phyloP scores from a whole-genome alignment of 2,797 vertebrate genomes.

The Amazona ochrocephala region DNA sequence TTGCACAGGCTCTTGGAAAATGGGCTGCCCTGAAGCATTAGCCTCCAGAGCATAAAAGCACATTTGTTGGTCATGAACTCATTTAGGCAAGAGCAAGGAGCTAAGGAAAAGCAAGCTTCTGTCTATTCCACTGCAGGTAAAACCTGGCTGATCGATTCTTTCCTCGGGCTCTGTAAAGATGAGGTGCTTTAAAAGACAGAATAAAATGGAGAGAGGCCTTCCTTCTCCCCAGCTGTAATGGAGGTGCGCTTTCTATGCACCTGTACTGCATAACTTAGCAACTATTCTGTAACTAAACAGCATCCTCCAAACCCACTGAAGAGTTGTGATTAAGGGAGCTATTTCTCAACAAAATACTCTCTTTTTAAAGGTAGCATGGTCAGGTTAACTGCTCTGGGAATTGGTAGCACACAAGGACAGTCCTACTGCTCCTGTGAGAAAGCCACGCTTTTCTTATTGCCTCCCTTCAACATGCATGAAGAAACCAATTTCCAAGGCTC shows the following conservation, averaged over 20 bases:
- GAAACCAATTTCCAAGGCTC: not conserved
- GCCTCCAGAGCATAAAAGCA: not conserved
- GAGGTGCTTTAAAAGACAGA: not conserved
- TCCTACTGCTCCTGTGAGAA: not conserved
- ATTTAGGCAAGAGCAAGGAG: not conserved
- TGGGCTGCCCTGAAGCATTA: not conserved
- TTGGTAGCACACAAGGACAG: not conserved
- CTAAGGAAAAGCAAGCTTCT: not conserved
- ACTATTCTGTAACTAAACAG: not conserved
- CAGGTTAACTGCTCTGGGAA: slow-evolving; percentile 6
- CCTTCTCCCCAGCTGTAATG: not conserved
- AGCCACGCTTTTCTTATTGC: not conserved
- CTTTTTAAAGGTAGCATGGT: not conserved
- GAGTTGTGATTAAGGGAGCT: not conserved
- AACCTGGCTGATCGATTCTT: not conserved
- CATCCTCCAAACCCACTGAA: not conserved
- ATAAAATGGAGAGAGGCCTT: not conserved
- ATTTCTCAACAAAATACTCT: not conserved
- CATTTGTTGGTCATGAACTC: not conserved
- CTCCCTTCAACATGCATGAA: not conserved
- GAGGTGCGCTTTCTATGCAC: not conserved
- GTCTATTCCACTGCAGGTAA: not conserved
- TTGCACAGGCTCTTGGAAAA: slow-evolving; percentile 8
- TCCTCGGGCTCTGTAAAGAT: not conserved
- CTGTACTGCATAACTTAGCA: not conserved